Base-by-base conservation (phyloP, 30 jellyfish, hydroid and myxozoan species). In the Catostylus mosaicus region DNA sequence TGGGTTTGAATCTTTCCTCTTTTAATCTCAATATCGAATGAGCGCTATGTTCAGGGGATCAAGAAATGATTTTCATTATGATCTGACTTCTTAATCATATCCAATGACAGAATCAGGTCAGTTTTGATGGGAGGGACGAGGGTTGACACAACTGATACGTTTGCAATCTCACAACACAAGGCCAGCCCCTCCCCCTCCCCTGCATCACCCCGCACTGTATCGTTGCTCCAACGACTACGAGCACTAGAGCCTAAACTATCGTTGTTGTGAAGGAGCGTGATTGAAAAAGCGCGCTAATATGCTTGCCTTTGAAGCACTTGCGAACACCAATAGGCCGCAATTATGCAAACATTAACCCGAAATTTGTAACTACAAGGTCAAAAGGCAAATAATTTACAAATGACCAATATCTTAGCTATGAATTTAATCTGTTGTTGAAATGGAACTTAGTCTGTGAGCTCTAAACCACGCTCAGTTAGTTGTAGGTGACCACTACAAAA, bases 381-480 rank as follows among this genome's bases (percentile, higher is more conserved):
- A 45, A 60, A 61, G 82, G 46, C 75, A 45, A 66, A 24, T 77
- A 78, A 36, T 18, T 33, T 51, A 57, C 29, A 23, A 76, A 60
- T 37, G 76, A 22, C 18, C 71, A 54, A 78, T 26, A 48, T 78
- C 68, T 52, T 31, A 78, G 61, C 75, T 46, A 66, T 47, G 66
- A 33, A 38, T 38, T 62, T 82, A 70, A 82, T 82, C 92, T 82
- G 62, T 54, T 62, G 80, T 70, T 70, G 92, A 82, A 62, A 82
- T 54, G 82, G 51, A 57, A 54, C 82, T 68, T 70, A 67, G 92
- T 82, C 73, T 82, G 92, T 74, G 92, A 86, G 85, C 69, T 68
- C 57, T 43, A 45, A 56, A 56, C 86, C 75, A 73, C 80, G 77
- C 50, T 68, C 79, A 62, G 51, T 82, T 82, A 67, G 85, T 82